Percentiles rank a stretch among this genome's conserved stretches.
These are phyloP conservation scores for Vireo altiloquus DNA, from an alignment of 2,113 vertebrate species.

Conservation along the genomic window DNA sequence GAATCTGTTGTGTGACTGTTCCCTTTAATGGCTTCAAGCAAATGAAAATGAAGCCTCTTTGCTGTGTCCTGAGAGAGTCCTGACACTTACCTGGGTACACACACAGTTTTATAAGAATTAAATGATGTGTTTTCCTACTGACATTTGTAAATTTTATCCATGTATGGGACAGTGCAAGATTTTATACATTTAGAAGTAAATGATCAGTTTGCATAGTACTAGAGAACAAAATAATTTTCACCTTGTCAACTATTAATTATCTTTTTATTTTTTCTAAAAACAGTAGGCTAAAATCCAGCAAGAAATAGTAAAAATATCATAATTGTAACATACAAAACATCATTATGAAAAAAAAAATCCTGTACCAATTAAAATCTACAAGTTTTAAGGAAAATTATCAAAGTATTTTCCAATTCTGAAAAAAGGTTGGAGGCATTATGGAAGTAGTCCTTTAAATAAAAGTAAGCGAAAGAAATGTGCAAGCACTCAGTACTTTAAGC, in stretches of 20 bases:
- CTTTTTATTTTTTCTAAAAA: slow-evolving; percentile 49
- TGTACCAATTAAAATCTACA: background rate
- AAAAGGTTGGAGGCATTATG: background rate
- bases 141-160: background rate
- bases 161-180: background rate
- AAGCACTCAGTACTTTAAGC: background rate
- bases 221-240: background rate
- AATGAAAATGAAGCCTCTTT: background rate
- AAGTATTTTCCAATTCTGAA: background rate
- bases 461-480: background rate
- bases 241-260: background rate
- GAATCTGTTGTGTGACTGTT: background rate
- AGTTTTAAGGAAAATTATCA: background rate
- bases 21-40: background rate
- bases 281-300: background rate
- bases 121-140: background rate
- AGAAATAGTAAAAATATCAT: background rate
- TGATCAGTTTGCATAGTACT: background rate
- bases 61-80: background rate
- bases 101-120: background rate
- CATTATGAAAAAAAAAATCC: background rate
- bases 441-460: slow-evolving; percentile 37
- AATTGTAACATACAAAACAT: background rate
- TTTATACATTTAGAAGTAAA: background rate
- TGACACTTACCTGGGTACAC: background rate